phyloP scores from a whole-genome alignment of 64 coral and sea anemone species.

The Anthopleura sola region DNA sequence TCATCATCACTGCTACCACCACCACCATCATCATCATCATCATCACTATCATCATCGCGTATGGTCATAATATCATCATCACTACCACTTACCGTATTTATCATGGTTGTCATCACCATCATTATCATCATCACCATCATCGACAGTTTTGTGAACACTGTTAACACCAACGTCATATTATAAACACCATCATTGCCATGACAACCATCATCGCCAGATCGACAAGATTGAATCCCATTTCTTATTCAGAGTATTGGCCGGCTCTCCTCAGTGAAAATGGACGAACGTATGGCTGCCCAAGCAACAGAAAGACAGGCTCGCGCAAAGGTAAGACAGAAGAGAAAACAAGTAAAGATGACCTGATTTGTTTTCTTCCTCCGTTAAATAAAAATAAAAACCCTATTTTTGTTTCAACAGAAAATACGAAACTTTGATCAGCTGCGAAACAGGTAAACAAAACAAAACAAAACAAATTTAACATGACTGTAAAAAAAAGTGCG shows the following conservation, averaged over 20 bases:
- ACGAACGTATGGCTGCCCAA: conserved; percentile 31
- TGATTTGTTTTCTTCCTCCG: neutral
- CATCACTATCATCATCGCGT: neutral
- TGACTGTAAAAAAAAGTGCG: neutral
- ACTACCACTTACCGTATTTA: neutral
- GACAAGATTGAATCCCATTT: neutral
- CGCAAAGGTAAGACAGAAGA: conserved; percentile 24
- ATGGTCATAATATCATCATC: neutral
- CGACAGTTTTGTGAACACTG: neutral
- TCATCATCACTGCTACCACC: neutral
- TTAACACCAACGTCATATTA: neutral
- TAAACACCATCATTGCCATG: neutral
- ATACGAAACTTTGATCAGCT: conserved; percentile 28
- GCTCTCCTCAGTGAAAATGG: conserved; percentile 50
- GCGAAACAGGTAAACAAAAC: conserved; percentile 28
- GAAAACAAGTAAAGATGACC: neutral
- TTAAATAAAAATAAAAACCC: too few species aligned
- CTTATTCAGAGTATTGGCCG: conserved; percentile 10
- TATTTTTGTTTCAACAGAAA: conserved; percentile 32
- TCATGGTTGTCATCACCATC: neutral
- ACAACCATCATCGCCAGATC: neutral
- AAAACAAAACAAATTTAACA: neutral
- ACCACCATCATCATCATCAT: neutral
- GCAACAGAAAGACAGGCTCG: conserved; percentile 38
- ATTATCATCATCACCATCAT: neutral